Base-by-base conservation (phyloP, 1,140 invertebrate genomes). In the Trichomalopsis sarcophagae region DNA sequence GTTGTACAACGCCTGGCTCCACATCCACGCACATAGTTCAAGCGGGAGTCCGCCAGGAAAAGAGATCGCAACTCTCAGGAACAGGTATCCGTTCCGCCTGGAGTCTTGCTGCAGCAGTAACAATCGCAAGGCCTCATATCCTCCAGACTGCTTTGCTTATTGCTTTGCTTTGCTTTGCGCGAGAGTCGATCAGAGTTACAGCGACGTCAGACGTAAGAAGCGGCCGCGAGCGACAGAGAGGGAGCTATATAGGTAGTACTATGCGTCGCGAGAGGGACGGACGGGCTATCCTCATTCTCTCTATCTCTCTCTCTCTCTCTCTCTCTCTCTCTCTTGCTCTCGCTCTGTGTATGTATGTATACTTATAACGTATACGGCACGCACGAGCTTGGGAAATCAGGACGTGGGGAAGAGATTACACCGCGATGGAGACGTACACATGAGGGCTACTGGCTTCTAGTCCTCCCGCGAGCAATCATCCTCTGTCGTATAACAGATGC, bases 161-260 rank as follows among this genome's bases (percentile, higher is more conserved):
- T 50, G 47, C 17, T 62, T 62, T 62, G 17, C 5, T 62, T 62
- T 62, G 17, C 6, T 62, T n/a, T 62, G 17, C 55, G 55, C 55
- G 55, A 62, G 21, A 62, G 55, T 21, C 55, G 55, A n/a, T 62
- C 55, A n/a, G 55, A 21, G 21, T n/a, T 36, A n/a, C 1, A 74
- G 47, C 81, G 69, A 82, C 71, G 81, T 82, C 81, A 81, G 71
- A 82, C 81, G 47, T 47, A 74, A 73, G 44, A 81, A 81, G 66
- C 79, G 40, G 23, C 69, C 79, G 44, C 40, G 79, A 23, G 68
- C 79, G 50, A 50, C n/a, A 23, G n/a, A 55, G 76, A 55, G 11
- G 47, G 50, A 21, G 55, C 55, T 62, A 62, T n/a, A 62, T 36
- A 36, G 33, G 33, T 36, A 2, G 17, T 62, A 62, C 47, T 13